Evolutionary conservation across 2,113 vertebrate genomes (phyloP), one percentile per base, ranked within the genome.

Genomic region (Apteryx mantelli): DNA sequence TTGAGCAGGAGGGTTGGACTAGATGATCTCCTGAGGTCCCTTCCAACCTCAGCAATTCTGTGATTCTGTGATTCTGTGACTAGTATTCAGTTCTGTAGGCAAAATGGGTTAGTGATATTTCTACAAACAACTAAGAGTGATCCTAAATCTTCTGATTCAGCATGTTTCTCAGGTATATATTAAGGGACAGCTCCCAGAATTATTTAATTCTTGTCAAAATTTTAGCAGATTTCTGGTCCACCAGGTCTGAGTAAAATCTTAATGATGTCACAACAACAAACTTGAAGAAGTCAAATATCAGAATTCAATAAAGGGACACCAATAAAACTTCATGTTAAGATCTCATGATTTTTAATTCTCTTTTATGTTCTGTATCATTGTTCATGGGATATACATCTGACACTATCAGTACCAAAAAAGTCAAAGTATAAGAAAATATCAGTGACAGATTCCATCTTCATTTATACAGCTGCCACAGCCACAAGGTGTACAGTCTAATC

Each of bases 391-490:
- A 58, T 34, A 70, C 4, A 40, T 26, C 2, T 81, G 3, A 64
- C 0, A 0, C 28, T 22, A 84, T 8, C 11, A 75, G 20, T 20
- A 38, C 0, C 3, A 85, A 82, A 89, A 68, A 64, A 0, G 0
- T 19, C 6, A 25, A 61, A 76, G 55, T 55, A 55, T 9, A 69
- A 71, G 22, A 74, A 86, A 76, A 65, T 13, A 40, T 22, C 4
- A 42, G 40, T 69, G 21, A 53, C 52, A 75, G 21, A 76, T 73
- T 64, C 8, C 4, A 46, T 71, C 53, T 58, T 44, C 52, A 65
- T 12, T 70, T 44, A 87, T 7, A 6, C 13, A 90, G 5, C 26
- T 79, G 36, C 74, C 24, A 65, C 14, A 65, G 21, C 22, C 24
- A 38, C 25, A 42, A 82, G 84, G 61, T 25, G 4, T 36, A 9